Percentiles rank a stretch among this genome's conserved stretches.
Conservation (phyloP, 2,888 invertebrate genomes). For the Gerosis bhagava region DNA sequence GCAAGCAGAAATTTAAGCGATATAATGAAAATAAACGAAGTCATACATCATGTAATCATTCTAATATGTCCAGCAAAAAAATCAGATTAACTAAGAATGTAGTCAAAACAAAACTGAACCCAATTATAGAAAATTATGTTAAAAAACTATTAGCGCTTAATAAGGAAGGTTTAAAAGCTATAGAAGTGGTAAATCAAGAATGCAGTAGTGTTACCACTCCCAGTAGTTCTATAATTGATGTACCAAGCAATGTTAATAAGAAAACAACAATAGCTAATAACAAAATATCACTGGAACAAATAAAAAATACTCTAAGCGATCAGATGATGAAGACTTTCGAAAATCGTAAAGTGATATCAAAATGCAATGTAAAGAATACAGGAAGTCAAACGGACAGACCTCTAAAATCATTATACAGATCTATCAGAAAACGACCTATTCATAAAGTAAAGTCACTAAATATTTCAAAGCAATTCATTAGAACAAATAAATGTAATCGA, state of each 20-base stretch:
- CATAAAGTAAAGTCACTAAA: conserved; percentile 73
- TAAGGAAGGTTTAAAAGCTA: conserved; percentile 60
- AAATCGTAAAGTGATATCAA: conserved; percentile 27
- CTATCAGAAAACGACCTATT: conserved; percentile 45
- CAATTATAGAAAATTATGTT: conserved; percentile 65
- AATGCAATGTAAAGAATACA: conserved; percentile 20
- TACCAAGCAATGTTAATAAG: conserved; percentile 51
- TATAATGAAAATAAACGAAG: conserved; percentile 8
- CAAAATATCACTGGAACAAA: conserved; percentile 64
- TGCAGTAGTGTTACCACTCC: conserved; percentile 74
- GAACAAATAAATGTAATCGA: conserved; percentile 33
- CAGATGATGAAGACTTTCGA: conserved; percentile 46
- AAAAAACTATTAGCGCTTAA: conserved; percentile 63
- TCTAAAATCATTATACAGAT: conserved; percentile 31
- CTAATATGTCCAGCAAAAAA: conserved; percentile 9
- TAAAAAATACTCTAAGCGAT: conserved; percentile 54
- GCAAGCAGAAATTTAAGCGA: conserved; percentile 24
- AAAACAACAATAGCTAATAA: conserved; percentile 40
- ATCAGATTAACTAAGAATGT: conserved; percentile 17
- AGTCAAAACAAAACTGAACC: conserved; percentile 41
- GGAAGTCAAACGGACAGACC: conserved; percentile 28
- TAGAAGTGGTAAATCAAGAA: conserved; percentile 67
- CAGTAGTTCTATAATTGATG: conserved; percentile 68
- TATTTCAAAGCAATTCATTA: conserved; percentile 56
- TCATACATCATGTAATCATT: conserved; percentile 6